Evolutionary conservation across 2,113 vertebrate genomes (phyloP).

Genomic region (Petaurus breviceps): DNA sequence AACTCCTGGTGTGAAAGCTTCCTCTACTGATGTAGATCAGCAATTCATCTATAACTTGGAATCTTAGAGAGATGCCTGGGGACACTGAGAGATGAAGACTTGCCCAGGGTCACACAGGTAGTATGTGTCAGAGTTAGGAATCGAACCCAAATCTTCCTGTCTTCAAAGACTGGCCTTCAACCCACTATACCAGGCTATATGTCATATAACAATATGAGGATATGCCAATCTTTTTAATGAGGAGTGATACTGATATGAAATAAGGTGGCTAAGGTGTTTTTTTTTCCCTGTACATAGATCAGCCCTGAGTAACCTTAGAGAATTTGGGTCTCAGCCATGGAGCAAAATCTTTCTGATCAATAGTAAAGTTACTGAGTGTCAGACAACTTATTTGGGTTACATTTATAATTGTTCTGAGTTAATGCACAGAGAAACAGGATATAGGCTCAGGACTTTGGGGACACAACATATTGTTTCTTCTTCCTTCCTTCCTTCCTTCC

Average conservation of each 20-base stretch:
- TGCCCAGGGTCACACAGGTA: neutral
- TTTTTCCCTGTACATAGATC: neutral
- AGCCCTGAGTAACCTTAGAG: neutral
- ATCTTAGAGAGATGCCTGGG: neutral
- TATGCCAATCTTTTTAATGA: neutral
- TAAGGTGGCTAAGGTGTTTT: neutral
- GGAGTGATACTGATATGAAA: neutral
- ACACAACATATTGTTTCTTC: neutral
- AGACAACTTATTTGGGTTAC: neutral
- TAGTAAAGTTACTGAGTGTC: neutral
- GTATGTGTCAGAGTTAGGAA: neutral
- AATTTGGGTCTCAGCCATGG: neutral
- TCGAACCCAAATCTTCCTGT: neutral
- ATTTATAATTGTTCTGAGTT: neutral
- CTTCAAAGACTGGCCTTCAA: neutral
- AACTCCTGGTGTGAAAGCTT: neutral
- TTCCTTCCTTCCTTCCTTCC: neutral
- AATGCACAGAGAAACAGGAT: neutral
- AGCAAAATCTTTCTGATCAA: neutral
- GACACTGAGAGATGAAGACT: neutral
- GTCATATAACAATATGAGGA: neutral
- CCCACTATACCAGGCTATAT: neutral
- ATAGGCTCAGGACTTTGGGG: neutral
- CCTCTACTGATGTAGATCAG: neutral
- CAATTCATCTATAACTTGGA: neutral